These are phyloP conservation scores for Clitarchus hookeri DNA, from an alignment of 2,888 invertebrate species.

Conservation along the genomic window DNA sequence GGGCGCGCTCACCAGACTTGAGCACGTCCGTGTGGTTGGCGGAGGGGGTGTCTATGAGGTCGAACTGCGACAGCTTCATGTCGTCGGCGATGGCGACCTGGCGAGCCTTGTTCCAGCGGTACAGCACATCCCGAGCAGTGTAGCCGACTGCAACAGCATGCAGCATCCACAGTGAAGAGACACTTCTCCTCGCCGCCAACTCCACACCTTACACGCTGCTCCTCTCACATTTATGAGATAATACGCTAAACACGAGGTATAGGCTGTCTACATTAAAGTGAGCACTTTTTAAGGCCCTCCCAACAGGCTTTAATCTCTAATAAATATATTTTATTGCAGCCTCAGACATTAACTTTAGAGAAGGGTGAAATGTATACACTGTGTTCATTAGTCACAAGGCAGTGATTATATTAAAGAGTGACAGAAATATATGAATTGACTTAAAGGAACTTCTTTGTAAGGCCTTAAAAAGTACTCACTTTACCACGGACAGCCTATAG, in stretches of 20 bases:
- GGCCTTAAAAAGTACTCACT: too few species aligned
- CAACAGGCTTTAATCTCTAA: too few species aligned
- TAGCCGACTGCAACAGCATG: constrained; percentile 66
- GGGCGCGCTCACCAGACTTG: constrained; percentile 49
- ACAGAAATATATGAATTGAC: too few species aligned
- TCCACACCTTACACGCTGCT: not conserved
- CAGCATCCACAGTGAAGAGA: not conserved
- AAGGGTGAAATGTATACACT: too few species aligned
- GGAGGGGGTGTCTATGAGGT: constrained; percentile 74
- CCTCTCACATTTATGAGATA: not conserved
- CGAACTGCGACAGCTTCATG: constrained; percentile 84
- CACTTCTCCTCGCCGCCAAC: not conserved
- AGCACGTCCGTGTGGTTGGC: constrained; percentile 65
- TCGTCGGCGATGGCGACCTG: constrained; percentile 79
- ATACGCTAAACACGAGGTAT: not conserved
- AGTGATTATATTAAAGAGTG: too few species aligned
- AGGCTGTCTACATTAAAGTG: too few species aligned
- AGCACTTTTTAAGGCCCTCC: too few species aligned
- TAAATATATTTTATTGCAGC: too few species aligned
- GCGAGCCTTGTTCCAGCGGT: constrained; percentile 72
- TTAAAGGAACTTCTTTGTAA: too few species aligned
- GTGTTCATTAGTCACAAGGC: too few species aligned
- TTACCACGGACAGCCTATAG: too few species aligned
- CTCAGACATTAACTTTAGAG: too few species aligned
- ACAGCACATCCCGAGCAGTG: constrained; percentile 72